Conservation (phyloP, 2,797 vertebrate genomes). For the Adrianichthys oophorus region DNA sequence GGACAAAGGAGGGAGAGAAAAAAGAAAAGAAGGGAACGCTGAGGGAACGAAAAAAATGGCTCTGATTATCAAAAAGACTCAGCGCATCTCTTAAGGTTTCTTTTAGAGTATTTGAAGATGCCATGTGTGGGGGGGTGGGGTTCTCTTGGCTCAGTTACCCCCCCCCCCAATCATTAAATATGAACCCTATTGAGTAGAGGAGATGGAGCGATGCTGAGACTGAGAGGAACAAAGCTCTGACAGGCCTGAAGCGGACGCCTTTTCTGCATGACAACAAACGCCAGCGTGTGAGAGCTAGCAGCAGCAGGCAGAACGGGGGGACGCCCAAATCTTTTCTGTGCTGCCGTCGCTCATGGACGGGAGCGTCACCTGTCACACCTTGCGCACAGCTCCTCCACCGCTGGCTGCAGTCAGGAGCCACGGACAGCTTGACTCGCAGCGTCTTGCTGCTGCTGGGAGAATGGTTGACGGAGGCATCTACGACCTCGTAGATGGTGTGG, state of each 20-base stretch:
- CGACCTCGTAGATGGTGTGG: slow-evolving; percentile 98
- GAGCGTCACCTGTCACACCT: slow-evolving; percentile 80
- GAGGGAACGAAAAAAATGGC: slow-evolving; percentile 70
- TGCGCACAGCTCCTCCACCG: slow-evolving; percentile 86
- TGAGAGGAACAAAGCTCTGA: slow-evolving; percentile 65
- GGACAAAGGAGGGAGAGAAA: slow-evolving; percentile 2
- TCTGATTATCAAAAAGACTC: slow-evolving; percentile 76
- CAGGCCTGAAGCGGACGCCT: slow-evolving; percentile 65
- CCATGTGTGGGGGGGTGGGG: slow-evolving; percentile 50
- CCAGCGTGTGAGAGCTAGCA: slow-evolving; percentile 53
- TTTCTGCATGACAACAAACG: slow-evolving; percentile 67
- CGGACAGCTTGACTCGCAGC: slow-evolving; percentile 92
- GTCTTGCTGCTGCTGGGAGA: slow-evolving; percentile 96
- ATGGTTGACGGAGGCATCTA: slow-evolving; percentile 96
- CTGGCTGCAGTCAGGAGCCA: slow-evolving; percentile 93
- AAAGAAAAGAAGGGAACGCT: slow-evolving; percentile 57
- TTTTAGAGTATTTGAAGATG: slow-evolving; percentile 72
- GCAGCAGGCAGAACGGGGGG: slow-evolving; percentile 53
- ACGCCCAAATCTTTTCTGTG: slow-evolving; percentile 36
- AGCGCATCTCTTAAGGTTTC: slow-evolving; percentile 76
- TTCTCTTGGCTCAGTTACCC: slow-evolving; percentile 64
- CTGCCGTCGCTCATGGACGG: slow-evolving; percentile 11
- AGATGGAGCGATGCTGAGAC: slow-evolving; percentile 59
- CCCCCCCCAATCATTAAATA: slow-evolving; percentile 73
- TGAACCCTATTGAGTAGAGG: slow-evolving; percentile 73